Evolutionary conservation across 2,888 invertebrate genomes (phyloP), one percentile per base, ranked within the genome.

Genomic region (Hermaeophaga mercurialis): DNA sequence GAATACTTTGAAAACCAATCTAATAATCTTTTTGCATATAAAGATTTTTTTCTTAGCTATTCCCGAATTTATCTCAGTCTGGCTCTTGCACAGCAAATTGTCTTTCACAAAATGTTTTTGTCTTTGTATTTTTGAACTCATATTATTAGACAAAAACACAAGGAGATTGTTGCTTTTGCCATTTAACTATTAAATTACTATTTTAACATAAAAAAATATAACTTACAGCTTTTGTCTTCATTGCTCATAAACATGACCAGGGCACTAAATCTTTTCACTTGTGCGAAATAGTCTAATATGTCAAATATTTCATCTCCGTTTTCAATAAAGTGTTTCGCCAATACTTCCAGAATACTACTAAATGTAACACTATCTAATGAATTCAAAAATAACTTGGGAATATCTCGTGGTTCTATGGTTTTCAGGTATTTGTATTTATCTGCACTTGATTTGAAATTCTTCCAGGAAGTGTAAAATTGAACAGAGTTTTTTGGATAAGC

Each of bases 401-500:
- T 78, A 55, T 80, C 80, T 1, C 73, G 66, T 0, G 85, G 83
- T 2, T 81, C 78, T 66, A 89, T 82, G 46, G 68, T 58, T 57
- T 83, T 84, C 58, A 89, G 79, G 75, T 86, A 89, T 60, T 81
- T 74, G 64, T 82, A 82, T 67, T 82, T 80, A 15, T 81, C 80
- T 7, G 75, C 76, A n/a, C 73, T 70, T 18, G 79, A 77, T 62
- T 79, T 81, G 46, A 85, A 68, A 62, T 79, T 78, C 66, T 81
- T 84, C 89, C 89, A 89, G 43, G 80, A 80, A 0, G 79, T 65
- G 72, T 84, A 78, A 71, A 89, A 89, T 67, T 88, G 86, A 6
- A 88, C 84, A 49, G 85, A 84, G 54, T 82, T 85, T 50, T 79
- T 80, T 0, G 89, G 88, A 3, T 81, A 65, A 8, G 73, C 63